Base-by-base conservation (phyloP, 2,888 invertebrate species). In the Tipula unca region DNA sequence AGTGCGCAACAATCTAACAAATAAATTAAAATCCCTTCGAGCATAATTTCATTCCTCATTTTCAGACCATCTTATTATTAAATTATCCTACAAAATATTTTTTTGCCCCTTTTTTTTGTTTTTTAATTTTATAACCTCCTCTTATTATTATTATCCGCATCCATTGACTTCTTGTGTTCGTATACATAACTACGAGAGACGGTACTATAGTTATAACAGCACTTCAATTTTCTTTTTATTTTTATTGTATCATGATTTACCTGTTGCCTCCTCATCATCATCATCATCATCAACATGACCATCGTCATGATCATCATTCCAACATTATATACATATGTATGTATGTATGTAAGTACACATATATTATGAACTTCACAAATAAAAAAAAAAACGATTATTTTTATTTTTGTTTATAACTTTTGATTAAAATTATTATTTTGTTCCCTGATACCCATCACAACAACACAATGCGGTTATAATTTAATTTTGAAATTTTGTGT, bases 41-140 rank as follows among this genome's bases (percentile, higher is more conserved):
- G 83, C 83, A 83, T 1, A 82, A 82, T 82, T 82, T 82, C 14
- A 82, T 82, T 82, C 82, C 82, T 29, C 83, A 83, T 83, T 83
- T 83, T 83, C 83, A 83, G 83, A 83, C 83, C 83, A 32, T 83
- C 83, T 83, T 83, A 83, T 83, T 83, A 83, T 83, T 83, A 32
- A 83, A 83, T 83, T 83, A 83, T 83, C 83, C 83, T 32, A 83
- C 83, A 83, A 69, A 69, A 69, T 69, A 69, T 69, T 69, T 48
- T 48, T 48, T 48, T 48, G 17, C 17, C 48, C 48, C 48, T 17
- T 48, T 48, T 32, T 32, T 32, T 17, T n/a, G 17, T 17, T 17
- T 48, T 48, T 48, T 48, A 48, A 48, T 82, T 29, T 83, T 83
- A 32, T 32, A 32, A 83, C 83, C 83, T 83, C 83, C 83, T 83